Evolutionary conservation across 2,113 vertebrate species (phyloP).

Genomic region (Parus major): DNA sequence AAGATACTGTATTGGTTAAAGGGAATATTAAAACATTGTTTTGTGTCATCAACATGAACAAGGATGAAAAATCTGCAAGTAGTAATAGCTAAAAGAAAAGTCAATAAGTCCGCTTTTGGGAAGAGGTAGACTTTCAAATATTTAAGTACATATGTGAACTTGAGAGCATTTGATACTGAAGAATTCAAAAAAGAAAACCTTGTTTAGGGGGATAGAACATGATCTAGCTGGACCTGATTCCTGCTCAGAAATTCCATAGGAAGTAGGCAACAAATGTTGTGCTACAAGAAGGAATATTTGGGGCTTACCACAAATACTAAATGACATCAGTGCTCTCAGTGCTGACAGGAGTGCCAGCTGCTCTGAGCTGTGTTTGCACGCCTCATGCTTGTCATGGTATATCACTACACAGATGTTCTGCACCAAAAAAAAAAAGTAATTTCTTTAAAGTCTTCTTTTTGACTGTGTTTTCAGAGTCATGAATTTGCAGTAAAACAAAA

Average conservation of each 20-base stretch:
- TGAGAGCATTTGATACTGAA: background rate
- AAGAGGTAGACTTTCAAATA: background rate
- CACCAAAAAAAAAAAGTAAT: background rate
- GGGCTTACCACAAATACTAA: slow-evolving; percentile 35
- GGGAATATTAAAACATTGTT: background rate
- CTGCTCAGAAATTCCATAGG: slow-evolving; percentile 10
- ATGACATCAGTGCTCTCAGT: slow-evolving; percentile 11
- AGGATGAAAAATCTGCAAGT: background rate
- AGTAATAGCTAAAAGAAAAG: background rate
- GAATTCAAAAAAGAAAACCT: background rate
- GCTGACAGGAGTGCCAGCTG: slow-evolving; percentile 43
- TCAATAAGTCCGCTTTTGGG: background rate
- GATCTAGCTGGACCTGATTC: background rate
- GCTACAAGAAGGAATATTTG: background rate
- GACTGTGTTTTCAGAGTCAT: background rate
- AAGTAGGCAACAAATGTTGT: slow-evolving; percentile 39
- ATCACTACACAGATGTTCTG: slow-evolving; percentile 20
- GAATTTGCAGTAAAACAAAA: background rate
- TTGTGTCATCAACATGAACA: background rate
- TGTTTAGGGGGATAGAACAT: background rate
- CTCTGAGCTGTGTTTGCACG: background rate
- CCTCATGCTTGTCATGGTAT: background rate
- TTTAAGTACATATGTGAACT: background rate
- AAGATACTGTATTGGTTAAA: background rate
- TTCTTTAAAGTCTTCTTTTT: slow-evolving; percentile 5